Base-by-base conservation (phyloP, 2,888 invertebrate genomes). In the Diplolepis rosae region DNA sequence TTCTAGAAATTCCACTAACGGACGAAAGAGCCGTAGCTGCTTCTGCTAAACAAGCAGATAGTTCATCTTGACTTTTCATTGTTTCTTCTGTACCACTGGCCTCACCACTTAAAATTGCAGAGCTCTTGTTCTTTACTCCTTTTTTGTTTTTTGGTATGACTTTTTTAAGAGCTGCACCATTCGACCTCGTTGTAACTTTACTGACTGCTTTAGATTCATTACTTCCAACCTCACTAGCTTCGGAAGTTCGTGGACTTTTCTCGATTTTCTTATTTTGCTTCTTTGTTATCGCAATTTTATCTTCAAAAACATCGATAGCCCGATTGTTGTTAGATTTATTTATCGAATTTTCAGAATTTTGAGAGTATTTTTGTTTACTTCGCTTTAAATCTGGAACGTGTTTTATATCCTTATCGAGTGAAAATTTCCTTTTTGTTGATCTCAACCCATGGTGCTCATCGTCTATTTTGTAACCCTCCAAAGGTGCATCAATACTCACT, bases 401-500 rank as follows among this genome's bases (percentile, higher is more conserved):
- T n/a, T 39, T 51, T 2, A 13, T 11, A 4, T 52, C 39, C 7
- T 39, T 45, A 7, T 54, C 65, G 0, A 9, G 4, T 2, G 18
- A 7, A 27, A 28, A 4, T 51, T 70, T 72, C n/a, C 70, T 68
- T 30, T 68, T 77, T 1, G 15, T n/a, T 30, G 22, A 18, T 18
- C 71, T 35, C 52, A 69, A 24, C 9, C 66, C 27, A 27, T 35
- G 56, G 24, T 66, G 5, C n/a, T 61, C 67, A 35, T 75, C 66
- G 2, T 79, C 80, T 11, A 27, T 42, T 65, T 67, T 73, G 4
- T 22, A 42, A 24, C 50, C 51, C 1, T 78, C 77, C 3, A 61
- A 15, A 1, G 78, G 75, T 18, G 77, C 73, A 18, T 83, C 88
- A 73, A 79, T 89, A 82, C 93, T 93, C 15, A 92, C 88, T 28